Evolutionary conservation across 2,797 vertebrate genomes (phyloP).

Genomic region (Galaxias olidus): DNA sequence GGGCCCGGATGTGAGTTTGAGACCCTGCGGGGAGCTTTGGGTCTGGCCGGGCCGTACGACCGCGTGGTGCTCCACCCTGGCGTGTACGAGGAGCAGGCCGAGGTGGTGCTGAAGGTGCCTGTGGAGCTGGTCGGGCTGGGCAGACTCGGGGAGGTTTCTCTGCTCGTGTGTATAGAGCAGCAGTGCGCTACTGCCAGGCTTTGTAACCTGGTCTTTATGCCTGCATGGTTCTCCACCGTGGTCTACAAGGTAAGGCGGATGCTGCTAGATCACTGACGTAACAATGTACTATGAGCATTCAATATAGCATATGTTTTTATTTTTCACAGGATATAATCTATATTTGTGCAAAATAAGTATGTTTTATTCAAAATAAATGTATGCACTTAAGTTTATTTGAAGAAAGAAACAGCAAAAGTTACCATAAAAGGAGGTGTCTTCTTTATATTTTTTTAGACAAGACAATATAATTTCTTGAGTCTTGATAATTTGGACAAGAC

Average conservation of each 20-base stretch:
- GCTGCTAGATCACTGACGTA: too few relatives aligned
- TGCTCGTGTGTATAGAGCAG: slow-evolving; percentile 85
- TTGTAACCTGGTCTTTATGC: slow-evolving; percentile 90
- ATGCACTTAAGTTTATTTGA: too few relatives aligned
- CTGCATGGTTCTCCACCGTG: slow-evolving; percentile 87
- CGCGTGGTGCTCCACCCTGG: slow-evolving; percentile 82
- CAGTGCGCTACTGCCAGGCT: slow-evolving; percentile 85
- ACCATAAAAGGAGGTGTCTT: too few relatives aligned
- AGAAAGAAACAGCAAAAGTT: too few relatives aligned
- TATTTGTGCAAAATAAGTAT: too few relatives aligned
- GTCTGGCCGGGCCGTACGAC: slow-evolving; percentile 78
- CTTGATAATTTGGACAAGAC: too few relatives aligned
- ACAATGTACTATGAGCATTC: too few relatives aligned
- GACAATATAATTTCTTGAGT: too few relatives aligned
- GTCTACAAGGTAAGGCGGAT: slow-evolving; percentile 86
- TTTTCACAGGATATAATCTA: too few relatives aligned
- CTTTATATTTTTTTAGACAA: too few relatives aligned
- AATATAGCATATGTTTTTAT: too few relatives aligned
- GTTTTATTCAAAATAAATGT: too few relatives aligned
- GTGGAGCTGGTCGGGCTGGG: slow-evolving; percentile 85
- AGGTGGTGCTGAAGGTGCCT: slow-evolving; percentile 84
- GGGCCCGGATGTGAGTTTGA: slow-evolving; percentile 80
- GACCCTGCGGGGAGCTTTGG: slow-evolving; percentile 79
- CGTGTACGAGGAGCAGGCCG: slow-evolving; percentile 85
- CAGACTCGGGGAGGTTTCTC: slow-evolving; percentile 78